Conservation (phyloP, 2,797 vertebrate genomes). For the Prunella strophiata region DNA sequence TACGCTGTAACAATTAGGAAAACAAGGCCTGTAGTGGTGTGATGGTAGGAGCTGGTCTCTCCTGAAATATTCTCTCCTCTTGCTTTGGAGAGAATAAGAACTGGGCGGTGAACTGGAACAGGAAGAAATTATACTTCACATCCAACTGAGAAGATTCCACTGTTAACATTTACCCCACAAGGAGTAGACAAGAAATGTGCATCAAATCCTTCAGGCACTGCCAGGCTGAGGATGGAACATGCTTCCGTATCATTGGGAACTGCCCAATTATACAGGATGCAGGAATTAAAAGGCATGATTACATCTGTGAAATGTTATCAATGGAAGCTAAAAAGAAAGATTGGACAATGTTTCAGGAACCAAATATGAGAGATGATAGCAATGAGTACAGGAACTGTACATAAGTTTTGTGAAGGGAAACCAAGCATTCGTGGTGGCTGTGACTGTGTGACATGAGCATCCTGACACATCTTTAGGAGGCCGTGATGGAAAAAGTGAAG, state of each 20-base stretch:
- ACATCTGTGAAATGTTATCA: background rate
- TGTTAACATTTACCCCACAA: background rate
- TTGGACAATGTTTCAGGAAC: background rate
- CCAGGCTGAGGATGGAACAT: background rate
- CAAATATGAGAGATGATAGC: background rate
- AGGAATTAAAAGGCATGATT: background rate
- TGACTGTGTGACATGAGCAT: accelerated
- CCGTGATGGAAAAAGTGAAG: background rate
- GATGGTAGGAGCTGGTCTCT: accelerated
- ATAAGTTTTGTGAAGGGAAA: background rate
- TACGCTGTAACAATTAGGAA: background rate
- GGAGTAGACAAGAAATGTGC: background rate
- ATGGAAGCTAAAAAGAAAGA: background rate
- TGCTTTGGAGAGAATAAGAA: background rate
- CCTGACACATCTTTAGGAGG: background rate
- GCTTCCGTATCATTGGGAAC: accelerated
- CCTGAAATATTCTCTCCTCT: background rate
- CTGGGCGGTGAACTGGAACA: background rate
- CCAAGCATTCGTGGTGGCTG: background rate
- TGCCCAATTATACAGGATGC: background rate
- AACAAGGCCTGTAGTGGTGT: accelerated
- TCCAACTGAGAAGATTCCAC: background rate
- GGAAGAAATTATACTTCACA: background rate
- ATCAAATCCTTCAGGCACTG: background rate
- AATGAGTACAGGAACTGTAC: background rate